Evolutionary conservation across 2,888 invertebrate species (phyloP).

Genomic region (Coleophora deauratella): DNA sequence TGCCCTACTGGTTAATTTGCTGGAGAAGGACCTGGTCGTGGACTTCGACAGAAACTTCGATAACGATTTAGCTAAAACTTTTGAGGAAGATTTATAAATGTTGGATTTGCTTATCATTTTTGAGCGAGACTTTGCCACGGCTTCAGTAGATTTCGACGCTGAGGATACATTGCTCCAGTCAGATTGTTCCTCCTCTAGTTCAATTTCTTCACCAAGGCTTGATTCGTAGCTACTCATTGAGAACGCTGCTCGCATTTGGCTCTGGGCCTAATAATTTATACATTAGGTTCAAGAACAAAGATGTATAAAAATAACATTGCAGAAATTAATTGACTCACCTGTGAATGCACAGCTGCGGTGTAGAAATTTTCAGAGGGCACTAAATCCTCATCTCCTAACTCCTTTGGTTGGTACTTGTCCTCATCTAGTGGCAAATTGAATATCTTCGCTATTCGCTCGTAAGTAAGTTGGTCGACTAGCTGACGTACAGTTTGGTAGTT

Average conservation of each 20-base stretch:
- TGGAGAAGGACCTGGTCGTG: background rate
- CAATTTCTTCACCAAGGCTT: slow-evolving; percentile 21
- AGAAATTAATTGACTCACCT: no score
- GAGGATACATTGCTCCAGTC: slow-evolving; percentile 36
- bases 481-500: slow-evolving; percentile 40
- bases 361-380: slow-evolving; percentile 46
- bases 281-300: slow-evolving; percentile 10
- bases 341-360: background rate
- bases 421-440: slow-evolving; percentile 40
- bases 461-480: slow-evolving; percentile 48
- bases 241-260: slow-evolving; percentile 16
- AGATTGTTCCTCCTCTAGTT: slow-evolving; percentile 27
- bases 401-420: slow-evolving; percentile 29
- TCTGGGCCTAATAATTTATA: slow-evolving; percentile 4
- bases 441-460: slow-evolving; percentile 47
- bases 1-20: background rate
- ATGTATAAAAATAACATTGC: no score
- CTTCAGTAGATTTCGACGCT: slow-evolving; percentile 19
- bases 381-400: slow-evolving; percentile 25
- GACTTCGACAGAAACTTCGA: slow-evolving; percentile 20
- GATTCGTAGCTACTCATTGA: slow-evolving; percentile 34
- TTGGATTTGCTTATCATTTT: slow-evolving; percentile 27
- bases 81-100: no score
- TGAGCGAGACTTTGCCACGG: slow-evolving; percentile 21
- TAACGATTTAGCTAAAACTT: slow-evolving; percentile 13